phyloP scores from a whole-genome alignment of 2,888 invertebrate genomes.

The Malachius bipustulatus region DNA sequence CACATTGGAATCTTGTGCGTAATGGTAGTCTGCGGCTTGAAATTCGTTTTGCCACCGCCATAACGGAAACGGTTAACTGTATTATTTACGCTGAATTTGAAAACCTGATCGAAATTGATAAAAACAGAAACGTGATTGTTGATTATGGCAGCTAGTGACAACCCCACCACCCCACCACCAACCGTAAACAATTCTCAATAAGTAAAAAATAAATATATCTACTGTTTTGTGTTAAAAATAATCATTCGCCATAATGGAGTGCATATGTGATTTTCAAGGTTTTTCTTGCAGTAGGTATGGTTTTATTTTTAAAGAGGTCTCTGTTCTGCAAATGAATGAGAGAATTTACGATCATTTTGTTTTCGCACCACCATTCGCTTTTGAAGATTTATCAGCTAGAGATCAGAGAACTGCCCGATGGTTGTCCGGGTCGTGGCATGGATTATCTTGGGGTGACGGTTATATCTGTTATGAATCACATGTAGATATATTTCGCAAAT shows the following conservation, averaged over 20 bases:
- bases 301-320: neutral
- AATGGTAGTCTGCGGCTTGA: neutral
- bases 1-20: conserved; percentile 1
- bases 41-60: neutral
- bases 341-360: neutral
- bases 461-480: too few relatives aligned
- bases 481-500: too few relatives aligned
- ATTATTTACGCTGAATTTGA: conserved; percentile 1
- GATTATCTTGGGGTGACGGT: too few relatives aligned
- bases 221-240: too few relatives aligned
- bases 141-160: neutral
- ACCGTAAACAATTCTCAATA: too few relatives aligned
- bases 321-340: neutral
- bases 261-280: neutral
- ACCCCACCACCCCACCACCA: too few relatives aligned
- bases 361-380: neutral
- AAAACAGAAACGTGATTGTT: neutral
- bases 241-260: conserved; percentile 3
- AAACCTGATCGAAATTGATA: neutral
- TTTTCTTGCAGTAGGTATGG: neutral
- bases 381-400: too few relatives aligned
- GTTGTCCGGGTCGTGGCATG: too few relatives aligned
- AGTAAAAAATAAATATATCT: too few relatives aligned
- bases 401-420: too few relatives aligned
- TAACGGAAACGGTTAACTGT: conserved; percentile 2